A percentile compares a stretch with the other conserved stretches of the same genome.
Evolutionary conservation across 2,888 invertebrate genomes (phyloP).

Genomic region (Agrochola circellaris): DNA sequence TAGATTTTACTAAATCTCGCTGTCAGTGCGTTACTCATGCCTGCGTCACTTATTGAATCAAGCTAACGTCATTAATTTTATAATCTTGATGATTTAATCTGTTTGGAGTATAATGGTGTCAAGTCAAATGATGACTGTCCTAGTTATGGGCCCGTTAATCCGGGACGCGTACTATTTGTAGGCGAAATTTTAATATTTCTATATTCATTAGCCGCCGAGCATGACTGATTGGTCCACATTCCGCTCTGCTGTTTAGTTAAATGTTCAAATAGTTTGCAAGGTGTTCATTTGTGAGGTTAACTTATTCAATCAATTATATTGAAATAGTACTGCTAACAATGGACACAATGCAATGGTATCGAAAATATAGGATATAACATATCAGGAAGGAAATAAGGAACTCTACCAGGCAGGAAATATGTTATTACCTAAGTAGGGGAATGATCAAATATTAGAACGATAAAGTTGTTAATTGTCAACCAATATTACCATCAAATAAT

Average conservation of each 20-base stretch:
- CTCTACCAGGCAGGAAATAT: background rate
- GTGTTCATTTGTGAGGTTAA: conserved; percentile 5
- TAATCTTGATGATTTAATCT: conserved; percentile 42
- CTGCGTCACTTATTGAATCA: conserved; percentile 17
- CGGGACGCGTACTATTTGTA: conserved; percentile 54
- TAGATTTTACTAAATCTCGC: background rate
- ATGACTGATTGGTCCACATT: conserved; percentile 59
- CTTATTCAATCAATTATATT: background rate
- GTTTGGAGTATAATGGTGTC: conserved; percentile 31
- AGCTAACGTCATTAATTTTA: conserved; percentile 28
- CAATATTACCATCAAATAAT: background rate
- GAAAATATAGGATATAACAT: background rate
- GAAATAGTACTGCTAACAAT: background rate
- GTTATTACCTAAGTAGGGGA: background rate
- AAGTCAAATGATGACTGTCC: conserved; percentile 44
- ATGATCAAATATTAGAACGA: background rate
- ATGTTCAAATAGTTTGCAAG: conserved; percentile 38
- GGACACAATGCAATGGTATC: background rate
- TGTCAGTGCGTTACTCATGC: background rate
- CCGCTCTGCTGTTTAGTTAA: conserved; percentile 42
- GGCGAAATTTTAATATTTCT: conserved; percentile 49
- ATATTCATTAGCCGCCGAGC: conserved; percentile 59
- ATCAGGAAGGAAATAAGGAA: conserved; percentile 2
- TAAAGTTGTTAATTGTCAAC: background rate
- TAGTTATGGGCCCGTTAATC: conserved; percentile 46